Evolutionary conservation across 2,888 invertebrate species (phyloP).

Genomic region (Mellilla xanthometata): DNA sequence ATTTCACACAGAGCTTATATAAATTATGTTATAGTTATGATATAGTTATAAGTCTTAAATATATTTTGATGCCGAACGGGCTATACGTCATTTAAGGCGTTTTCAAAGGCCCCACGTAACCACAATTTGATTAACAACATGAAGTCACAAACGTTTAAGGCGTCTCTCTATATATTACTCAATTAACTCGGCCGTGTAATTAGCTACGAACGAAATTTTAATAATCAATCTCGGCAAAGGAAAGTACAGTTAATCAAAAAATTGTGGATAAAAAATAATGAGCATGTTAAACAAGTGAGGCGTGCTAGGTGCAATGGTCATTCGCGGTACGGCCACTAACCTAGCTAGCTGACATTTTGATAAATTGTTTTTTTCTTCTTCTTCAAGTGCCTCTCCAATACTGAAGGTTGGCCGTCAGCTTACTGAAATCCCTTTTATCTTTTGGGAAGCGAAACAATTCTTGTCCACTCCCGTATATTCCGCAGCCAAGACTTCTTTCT

Average conservation of each 20-base stretch:
- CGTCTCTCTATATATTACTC: constrained; percentile 55
- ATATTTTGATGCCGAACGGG: not conserved
- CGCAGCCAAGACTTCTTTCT: no score
- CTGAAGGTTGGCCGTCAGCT: no score
- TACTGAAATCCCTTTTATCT: no score
- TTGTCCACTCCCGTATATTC: no score
- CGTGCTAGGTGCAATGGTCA: constrained; percentile 49
- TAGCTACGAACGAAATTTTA: constrained; percentile 65
- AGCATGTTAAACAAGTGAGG: constrained; percentile 66
- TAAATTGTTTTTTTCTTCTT: no score
- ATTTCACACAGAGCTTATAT: no score
- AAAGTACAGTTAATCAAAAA: constrained; percentile 71
- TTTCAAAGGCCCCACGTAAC: not conserved
- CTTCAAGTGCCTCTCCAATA: no score
- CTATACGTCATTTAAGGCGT: no score
- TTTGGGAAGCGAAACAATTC: no score
- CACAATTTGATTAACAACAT: constrained; percentile 15
- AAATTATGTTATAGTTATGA: no score
- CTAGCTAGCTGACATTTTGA: no score
- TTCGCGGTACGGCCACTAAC: constrained; percentile 42
- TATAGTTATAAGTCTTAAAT: no score
- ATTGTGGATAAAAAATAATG: constrained; percentile 70
- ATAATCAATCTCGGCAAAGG: constrained; percentile 73
- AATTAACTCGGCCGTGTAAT: constrained; percentile 68
- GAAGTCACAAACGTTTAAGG: constrained; percentile 18